Evolutionary conservation across 2,888 invertebrate species (phyloP).

Genomic region (Hermodice carunculata): DNA sequence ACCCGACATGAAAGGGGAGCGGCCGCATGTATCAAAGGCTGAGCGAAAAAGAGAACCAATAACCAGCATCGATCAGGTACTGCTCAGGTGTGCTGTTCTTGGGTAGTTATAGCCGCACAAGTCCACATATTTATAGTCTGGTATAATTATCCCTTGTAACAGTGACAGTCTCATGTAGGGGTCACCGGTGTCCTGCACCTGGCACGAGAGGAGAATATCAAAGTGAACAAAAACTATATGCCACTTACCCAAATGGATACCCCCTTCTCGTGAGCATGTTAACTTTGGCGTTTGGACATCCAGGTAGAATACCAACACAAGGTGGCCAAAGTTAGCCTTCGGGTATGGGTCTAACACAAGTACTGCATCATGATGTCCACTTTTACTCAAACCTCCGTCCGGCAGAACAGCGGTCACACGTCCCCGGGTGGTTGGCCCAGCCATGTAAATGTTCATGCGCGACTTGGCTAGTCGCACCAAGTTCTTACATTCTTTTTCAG

Average conservation of each 20-base stretch:
- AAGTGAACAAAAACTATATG: background rate
- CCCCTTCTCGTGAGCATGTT: constrained; percentile 63
- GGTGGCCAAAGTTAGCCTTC: constrained; percentile 72
- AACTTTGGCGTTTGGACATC: constrained; percentile 58
- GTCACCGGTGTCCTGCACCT: background rate
- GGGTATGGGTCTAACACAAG: constrained; percentile 72
- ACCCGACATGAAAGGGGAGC: too few species aligned
- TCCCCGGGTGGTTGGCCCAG: constrained; percentile 54
- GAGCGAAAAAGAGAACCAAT: too few species aligned
- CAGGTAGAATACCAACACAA: constrained; percentile 71
- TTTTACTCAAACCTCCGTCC: constrained; percentile 63
- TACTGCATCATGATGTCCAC: constrained; percentile 69
- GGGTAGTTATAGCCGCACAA: too few species aligned
- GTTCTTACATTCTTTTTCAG: constrained; percentile 57
- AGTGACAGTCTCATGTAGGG: too few species aligned
- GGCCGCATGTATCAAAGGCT: too few species aligned
- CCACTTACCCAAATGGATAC: constrained; percentile 69
- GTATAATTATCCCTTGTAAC: too few species aligned
- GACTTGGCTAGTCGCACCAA: constrained; percentile 46
- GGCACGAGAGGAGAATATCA: background rate
- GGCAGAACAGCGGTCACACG: constrained; percentile 62
- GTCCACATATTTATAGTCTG: too few species aligned
- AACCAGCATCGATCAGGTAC: too few species aligned
- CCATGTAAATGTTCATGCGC: constrained; percentile 59
- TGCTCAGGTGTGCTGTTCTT: too few species aligned